Conservation (phyloP, 2,113 vertebrate species). For the Pontoporia blainvillei region DNA sequence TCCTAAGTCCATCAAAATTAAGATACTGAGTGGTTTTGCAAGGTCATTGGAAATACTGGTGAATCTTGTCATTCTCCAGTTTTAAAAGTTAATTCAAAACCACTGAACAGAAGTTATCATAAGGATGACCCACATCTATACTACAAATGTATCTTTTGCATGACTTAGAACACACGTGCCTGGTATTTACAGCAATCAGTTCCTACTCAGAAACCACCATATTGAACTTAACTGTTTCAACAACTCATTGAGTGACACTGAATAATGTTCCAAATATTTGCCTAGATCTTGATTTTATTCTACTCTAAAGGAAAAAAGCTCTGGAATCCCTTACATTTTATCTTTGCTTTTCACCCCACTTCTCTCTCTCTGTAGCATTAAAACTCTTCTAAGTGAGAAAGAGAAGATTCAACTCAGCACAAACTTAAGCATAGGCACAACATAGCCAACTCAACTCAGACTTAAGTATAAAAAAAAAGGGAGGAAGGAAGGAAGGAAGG, state of each 20-base stretch:
- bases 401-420: background rate
- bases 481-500: background rate
- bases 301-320: background rate
- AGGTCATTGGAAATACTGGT: background rate
- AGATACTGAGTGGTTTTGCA: background rate
- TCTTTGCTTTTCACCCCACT: background rate
- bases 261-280: background rate
- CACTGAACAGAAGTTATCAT: background rate
- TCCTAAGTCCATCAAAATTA: conserved; percentile 30
- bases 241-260: background rate
- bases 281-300: conserved; percentile 17
- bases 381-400: background rate
- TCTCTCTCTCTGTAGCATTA: background rate
- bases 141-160: background rate
- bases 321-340: background rate
- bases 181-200: background rate
- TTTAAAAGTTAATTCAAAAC: conserved; percentile 22
- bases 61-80: background rate
- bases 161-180: background rate
- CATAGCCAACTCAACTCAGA: background rate
- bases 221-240: background rate
- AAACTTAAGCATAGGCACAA: background rate
- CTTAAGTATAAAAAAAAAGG: background rate
- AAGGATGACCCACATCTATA: background rate
- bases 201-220: background rate